Evolutionary conservation across 1,140 invertebrate species (phyloP), one percentile per base, ranked within the genome.

Genomic region (Aleiodes sp.): DNA sequence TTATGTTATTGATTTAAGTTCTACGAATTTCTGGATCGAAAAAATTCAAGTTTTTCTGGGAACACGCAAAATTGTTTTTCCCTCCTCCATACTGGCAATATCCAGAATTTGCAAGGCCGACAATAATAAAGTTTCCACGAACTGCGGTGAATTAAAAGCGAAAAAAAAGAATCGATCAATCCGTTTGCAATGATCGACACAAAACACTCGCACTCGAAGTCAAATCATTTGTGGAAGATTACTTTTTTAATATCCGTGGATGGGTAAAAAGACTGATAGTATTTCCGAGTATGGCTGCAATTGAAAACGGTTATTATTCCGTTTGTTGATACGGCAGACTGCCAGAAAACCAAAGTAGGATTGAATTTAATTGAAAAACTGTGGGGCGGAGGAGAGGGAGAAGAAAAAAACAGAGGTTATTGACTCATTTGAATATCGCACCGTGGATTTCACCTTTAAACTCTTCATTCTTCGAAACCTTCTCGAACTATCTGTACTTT

Each of bases 381-480:
- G n/a, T n/a, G n/a, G n/a, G 10, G 12, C 19, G 1, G 21, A 12
- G 8, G 21, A 21, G 16, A 46, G 10, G 69, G 74, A 35, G 10
- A 35, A 35, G 10, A 6, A 64, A 71, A 72, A 78, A 78, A 77
- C 69, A 78, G 37, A 16, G 35, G 65, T 63, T 77, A 75, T 77
- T 69, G 73, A 31, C 73, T 77, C 71, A 65, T 77, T 77, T 68
- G 74, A 78, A 73, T 78, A 77, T 77, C 52, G n/a, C n/a, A n/a
- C n/a, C n/a, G n/a, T n/a, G n/a, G n/a, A n/a, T n/a, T n/a, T n/a
- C n/a, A 56, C 35, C 56, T 70, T 43, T 56, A 37, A 43, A n/a
- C n/a, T n/a, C 39, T 43, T 16, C 39, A 43, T 43, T 43, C 39
- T 43, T 43, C 39, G 19, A n/a, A 12, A 16, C 2, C 19, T 21